A percentile compares a stretch with the other conserved stretches of the same genome.
phyloP scores from a whole-genome alignment of 2,113 vertebrate species.

The Thalassarche chlororhynchos region DNA sequence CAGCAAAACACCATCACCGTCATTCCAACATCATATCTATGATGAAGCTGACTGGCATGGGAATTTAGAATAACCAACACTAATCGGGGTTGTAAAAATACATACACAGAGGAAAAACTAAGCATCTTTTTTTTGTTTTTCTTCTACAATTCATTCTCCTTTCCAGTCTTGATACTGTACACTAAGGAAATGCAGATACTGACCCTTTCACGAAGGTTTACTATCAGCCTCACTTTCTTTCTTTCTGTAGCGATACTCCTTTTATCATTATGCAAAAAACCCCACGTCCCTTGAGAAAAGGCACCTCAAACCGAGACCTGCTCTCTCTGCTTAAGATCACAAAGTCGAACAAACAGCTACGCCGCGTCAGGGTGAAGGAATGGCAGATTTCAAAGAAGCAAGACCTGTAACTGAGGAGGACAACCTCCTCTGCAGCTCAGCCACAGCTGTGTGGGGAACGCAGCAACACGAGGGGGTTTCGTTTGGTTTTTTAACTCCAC shows the following conservation, averaged over 20 bases:
- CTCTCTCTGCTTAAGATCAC: not conserved
- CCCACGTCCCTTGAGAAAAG: accelerated
- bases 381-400: accelerated
- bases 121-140: not conserved
- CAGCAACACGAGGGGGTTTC: accelerated
- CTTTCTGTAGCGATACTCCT: not conserved
- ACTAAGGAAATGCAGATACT: not conserved
- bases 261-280: not conserved
- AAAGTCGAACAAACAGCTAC: accelerated
- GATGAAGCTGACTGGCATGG: not conserved
- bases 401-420: not conserved
- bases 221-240: not conserved
- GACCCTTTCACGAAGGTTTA: not conserved
- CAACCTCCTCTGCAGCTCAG: not conserved
- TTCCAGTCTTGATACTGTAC: not conserved
- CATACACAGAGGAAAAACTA: not conserved
- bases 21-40: not conserved
- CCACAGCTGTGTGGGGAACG: accelerated
- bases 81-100: not conserved
- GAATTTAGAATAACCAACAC: not conserved
- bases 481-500: not conserved
- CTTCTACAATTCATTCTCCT: not conserved
- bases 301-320: not conserved
- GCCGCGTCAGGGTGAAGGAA: accelerated
- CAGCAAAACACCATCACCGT: not conserved